Evolutionary conservation across 2,113 vertebrate genomes (phyloP), one percentile per base, ranked within the genome.

Genomic region (Mandrillus leucophaeus): DNA sequence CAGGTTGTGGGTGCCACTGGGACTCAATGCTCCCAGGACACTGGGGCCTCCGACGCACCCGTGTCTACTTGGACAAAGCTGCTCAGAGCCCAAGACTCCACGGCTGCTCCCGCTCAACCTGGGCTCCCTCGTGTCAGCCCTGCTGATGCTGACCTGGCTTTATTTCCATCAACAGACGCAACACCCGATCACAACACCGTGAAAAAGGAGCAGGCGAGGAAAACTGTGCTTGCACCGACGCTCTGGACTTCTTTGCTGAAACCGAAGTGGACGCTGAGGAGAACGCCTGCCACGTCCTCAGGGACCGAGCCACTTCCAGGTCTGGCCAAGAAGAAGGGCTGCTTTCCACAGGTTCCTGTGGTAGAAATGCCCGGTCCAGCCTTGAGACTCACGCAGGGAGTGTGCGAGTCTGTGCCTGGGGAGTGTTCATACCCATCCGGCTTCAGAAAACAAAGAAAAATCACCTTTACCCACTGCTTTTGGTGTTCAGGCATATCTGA

Each of bases 391-490:
- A 1, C 1, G 43, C 9, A 17, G 35, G 32, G 10, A 2, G 25
- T 4, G 0, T 16, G 2, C 3, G 1, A 18, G 3, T 5, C 16
- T 45, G 82, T 14, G 35, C 1, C 0, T 0, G 38, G 38, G 25
- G 30, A 30, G 4, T 9, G 45, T 5, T 43, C 20, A 0, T 0
- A 13, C 64, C 3, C 13, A 0, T 18, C 6, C 5, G 3, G 30
- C 4, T n/a, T 61, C 52, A 2, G 43, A n/a, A 27, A 35, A 22
- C 64, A 16, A 5, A 10, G 32, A 8, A 5, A 9, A 9, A 1
- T 1, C 0, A 38, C 48, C 38, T 1, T 23, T 6, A 1, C 18
- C 0, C 1, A 1, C 0, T 18, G 40, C 14, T 30, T 4, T 3
- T 16, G 25, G 13, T 8, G 73, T 3, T 17, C 45, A 40, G 35